phyloP scores from a whole-genome alignment of 2,888 invertebrate genomes.

The Caenorhabditis imperialis region DNA sequence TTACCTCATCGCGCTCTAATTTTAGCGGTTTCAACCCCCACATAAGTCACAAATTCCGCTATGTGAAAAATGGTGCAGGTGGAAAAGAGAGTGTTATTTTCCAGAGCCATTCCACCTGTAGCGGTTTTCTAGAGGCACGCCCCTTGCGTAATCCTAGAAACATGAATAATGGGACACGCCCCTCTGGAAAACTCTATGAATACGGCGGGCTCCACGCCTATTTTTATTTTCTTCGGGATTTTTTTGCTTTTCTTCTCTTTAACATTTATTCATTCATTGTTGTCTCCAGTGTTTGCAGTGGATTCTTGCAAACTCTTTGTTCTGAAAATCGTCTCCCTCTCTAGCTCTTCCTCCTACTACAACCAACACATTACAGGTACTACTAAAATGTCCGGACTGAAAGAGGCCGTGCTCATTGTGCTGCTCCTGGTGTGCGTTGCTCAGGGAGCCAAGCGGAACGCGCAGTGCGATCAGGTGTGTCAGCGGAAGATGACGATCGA shows the following conservation, averaged over 20 bases:
- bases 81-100: too few species aligned
- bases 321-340: too few species aligned
- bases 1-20: too few species aligned
- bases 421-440: constrained; percentile 15
- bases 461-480: constrained; percentile 56
- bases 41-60: too few species aligned
- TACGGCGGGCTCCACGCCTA: background rate
- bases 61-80: too few species aligned
- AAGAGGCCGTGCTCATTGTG: constrained; percentile 9
- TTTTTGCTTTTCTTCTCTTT: background rate
- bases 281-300: too few species aligned
- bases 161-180: constrained; percentile 32
- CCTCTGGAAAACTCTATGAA: constrained; percentile 12
- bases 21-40: too few species aligned
- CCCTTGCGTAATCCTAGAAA: constrained; percentile 22
- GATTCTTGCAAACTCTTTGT: too few species aligned
- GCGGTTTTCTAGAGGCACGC: too few species aligned
- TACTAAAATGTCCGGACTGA: constrained; percentile 34
- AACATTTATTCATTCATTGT: constrained; percentile 8
- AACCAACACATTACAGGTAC: constrained; percentile 9
- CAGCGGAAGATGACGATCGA: constrained; percentile 59
- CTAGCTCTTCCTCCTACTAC: too few species aligned
- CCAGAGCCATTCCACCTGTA: too few species aligned
- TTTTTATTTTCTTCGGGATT: background rate
- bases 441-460: constrained; percentile 42